These are phyloP conservation scores for Conops quadrifasciatus DNA, from an alignment of 2,888 invertebrate species.

Conservation along the genomic window DNA sequence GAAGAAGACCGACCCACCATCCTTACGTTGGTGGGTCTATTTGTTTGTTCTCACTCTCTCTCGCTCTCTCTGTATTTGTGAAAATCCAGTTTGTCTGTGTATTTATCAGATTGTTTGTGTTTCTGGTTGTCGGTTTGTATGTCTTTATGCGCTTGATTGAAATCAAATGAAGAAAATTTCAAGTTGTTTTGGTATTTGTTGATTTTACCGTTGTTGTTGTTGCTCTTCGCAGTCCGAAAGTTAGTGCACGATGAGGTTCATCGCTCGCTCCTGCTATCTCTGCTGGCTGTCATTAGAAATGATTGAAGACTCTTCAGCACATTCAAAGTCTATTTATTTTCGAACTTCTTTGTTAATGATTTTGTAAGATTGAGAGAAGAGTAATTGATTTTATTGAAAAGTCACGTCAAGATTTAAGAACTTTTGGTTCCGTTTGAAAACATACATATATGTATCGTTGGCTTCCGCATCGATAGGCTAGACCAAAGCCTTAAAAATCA, in stretches of 20 bases:
- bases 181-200: constrained; percentile 14
- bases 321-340: neutral
- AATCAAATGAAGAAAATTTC: constrained; percentile 23
- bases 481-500: too few species aligned
- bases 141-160: constrained; percentile 17
- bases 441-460: too few species aligned
- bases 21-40: neutral
- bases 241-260: too few species aligned
- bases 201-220: neutral
- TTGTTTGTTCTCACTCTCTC: neutral
- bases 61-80: neutral
- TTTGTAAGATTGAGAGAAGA: neutral
- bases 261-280: neutral
- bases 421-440: too few species aligned
- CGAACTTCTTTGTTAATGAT: constrained; percentile 12
- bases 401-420: neutral
- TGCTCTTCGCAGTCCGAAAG: too few species aligned
- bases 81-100: neutral
- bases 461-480: too few species aligned
- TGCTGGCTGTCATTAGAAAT: constrained; percentile 20
- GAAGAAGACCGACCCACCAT: too few species aligned
- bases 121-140: constrained; percentile 3
- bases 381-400: constrained; percentile 23
- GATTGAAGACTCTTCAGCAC: constrained; percentile 19
- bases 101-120: neutral